Base-by-base conservation (phyloP, 2,797 vertebrate species). In the Semaprochilodus insignis region DNA sequence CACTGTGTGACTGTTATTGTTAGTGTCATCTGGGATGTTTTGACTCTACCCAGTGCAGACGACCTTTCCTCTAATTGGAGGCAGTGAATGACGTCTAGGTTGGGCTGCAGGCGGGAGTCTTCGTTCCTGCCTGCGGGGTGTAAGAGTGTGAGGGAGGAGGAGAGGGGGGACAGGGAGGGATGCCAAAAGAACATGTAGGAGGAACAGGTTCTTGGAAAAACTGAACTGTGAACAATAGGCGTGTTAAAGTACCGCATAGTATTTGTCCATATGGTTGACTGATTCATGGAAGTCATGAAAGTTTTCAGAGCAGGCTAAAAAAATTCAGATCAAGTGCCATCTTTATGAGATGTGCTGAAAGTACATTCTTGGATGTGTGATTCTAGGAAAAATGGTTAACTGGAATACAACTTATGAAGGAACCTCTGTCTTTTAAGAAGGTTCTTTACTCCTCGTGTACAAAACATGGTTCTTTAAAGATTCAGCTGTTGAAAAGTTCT, bases 41-140 rank as follows among this genome's bases (percentile, higher is more conserved):
- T 19, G 40, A n/a, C 82, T 88, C 85, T 71, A 44, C 34, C 10
- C 6, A 23, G 34, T 36, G 19, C 54, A 0, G 51, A 67, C 90
- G 86, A 92, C 90, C 92, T 94, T 93, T 89, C 80, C 84, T 91
- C 91, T 72, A 92, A 89, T 94, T 91, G 89, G 71, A 85, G 83
- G 60, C 17, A 3, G 6, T 51, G 81, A 87, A 81, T 84, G 84
- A 81, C 16, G 36, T 85, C 59, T 80, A 74, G 74, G n/a, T 52
- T 81, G 88, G 17, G 48, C 25, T 83, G 11, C 78, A 75, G 88
- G 76, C 75, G 70, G 90, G 75, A 40, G 76, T 23, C 71, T 81
- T 82, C 77, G 84, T 91, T 91, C 80, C 87, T 73, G 77, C 83
- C 51, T 88, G 78, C 83, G 70, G 63, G 19, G 19, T 27, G 90